Percentiles rank a stretch among this genome's conserved stretches.
Evolutionary conservation across 2,797 vertebrate species (phyloP).

Genomic region (Pangasius larnaudii): DNA sequence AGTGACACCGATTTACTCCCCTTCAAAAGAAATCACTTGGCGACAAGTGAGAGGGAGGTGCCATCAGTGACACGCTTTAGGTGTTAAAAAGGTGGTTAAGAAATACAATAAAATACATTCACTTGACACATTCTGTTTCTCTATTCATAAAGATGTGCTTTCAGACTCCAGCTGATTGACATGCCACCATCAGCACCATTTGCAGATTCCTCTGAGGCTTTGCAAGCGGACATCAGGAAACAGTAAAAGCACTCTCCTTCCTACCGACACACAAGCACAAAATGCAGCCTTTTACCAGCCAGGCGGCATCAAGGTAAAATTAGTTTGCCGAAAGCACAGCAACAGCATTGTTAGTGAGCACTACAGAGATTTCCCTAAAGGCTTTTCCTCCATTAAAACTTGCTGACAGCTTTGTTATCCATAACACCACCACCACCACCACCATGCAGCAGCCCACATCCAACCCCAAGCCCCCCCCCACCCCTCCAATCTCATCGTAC

Average conservation of each 20-base stretch:
- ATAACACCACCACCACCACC: constrained; percentile 39
- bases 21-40: neutral
- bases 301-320: constrained; percentile 49
- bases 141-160: constrained; percentile 7
- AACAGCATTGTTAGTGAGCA: constrained; percentile 53
- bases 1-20: neutral
- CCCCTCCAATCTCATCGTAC: constrained; percentile 4
- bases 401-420: constrained; percentile 62
- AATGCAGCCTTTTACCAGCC: constrained; percentile 46
- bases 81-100: neutral
- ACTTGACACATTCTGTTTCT: neutral
- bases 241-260: constrained; percentile 24
- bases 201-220: constrained; percentile 36
- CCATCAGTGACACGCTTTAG: neutral
- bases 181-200: constrained; percentile 27
- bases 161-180: constrained; percentile 24
- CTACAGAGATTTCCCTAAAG: constrained; percentile 62
- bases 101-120: constrained; percentile 5
- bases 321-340: constrained; percentile 52
- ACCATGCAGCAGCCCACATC: neutral
- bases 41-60: neutral
- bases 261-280: constrained; percentile 12
- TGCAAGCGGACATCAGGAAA: constrained; percentile 23
- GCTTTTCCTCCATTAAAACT: constrained; percentile 60
- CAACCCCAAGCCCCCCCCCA: too few relatives aligned